phyloP scores from a whole-genome alignment of 1,140 invertebrate genomes.

The Wiebesia pumilae region DNA sequence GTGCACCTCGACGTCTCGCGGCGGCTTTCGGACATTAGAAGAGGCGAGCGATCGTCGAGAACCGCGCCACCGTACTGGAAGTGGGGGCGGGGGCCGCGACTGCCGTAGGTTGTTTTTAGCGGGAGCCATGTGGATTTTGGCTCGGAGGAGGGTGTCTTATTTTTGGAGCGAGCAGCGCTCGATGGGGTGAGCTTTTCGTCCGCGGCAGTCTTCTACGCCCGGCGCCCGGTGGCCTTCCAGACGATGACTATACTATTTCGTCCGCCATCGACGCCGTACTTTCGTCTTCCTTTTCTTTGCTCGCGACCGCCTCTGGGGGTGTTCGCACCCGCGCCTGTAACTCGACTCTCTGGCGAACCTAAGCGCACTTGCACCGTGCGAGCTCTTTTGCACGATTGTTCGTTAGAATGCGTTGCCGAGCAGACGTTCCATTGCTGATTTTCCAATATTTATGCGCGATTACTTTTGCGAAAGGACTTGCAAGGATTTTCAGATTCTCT shows the following conservation, averaged over 20 bases:
- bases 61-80: background rate
- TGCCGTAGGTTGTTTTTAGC: conserved; percentile 45
- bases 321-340: background rate
- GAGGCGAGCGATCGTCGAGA: background rate
- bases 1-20: no score
- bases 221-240: background rate
- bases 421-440: no score
- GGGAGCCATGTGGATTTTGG: conserved; percentile 50
- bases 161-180: conserved; percentile 23
- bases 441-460: no score
- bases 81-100: background rate
- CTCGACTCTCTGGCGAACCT: background rate
- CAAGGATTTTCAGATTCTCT: no score
- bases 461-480: no score
- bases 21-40: no score
- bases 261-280: background rate
- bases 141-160: conserved; percentile 47
- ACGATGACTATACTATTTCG: background rate
- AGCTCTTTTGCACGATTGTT: no score
- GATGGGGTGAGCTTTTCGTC: conserved; percentile 42
- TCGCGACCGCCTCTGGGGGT: background rate
- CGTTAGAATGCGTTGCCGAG: no score
- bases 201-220: no score
- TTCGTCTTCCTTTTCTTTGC: background rate
- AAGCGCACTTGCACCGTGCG: background rate